Conservation (phyloP, 2,113 vertebrate genomes). For the Penelope pileata region DNA sequence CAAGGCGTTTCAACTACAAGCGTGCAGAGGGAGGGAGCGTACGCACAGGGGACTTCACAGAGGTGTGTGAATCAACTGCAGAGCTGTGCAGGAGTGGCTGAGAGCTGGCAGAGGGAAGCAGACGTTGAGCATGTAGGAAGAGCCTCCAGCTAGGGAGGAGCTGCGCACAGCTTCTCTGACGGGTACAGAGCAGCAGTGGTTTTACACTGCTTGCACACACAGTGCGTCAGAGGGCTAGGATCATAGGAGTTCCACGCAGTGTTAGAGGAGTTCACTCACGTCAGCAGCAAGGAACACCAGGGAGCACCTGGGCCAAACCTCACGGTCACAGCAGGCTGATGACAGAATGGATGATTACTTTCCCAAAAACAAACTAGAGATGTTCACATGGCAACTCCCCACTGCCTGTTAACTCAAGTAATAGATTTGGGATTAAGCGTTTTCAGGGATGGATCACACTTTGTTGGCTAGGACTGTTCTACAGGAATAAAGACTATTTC, state of each 20-base stretch:
- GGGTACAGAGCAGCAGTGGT: not conserved
- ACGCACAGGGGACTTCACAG: not conserved
- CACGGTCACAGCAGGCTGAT: not conserved
- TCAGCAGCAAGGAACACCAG: not conserved
- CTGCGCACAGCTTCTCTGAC: not conserved
- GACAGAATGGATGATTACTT: not conserved
- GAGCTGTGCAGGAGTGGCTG: not conserved
- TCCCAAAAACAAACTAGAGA: not conserved
- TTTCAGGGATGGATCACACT: not conserved
- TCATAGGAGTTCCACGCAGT: not conserved
- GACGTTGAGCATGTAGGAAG: not conserved
- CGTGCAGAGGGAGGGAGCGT: rapidly evolving
- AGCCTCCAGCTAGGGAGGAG: not conserved
- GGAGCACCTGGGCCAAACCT: not conserved
- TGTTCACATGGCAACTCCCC: not conserved
- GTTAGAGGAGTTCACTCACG: not conserved
- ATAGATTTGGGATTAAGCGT: not conserved
- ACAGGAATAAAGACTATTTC: not conserved
- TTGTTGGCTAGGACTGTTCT: not conserved
- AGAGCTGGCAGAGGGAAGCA: not conserved
- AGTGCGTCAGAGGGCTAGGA: not conserved
- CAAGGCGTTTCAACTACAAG: not conserved
- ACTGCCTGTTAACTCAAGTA: not conserved
- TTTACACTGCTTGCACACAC: not conserved
- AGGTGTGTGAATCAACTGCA: not conserved